Base-by-base conservation (phyloP, 1,140 invertebrate species). In the Frieseomelitta varia region DNA sequence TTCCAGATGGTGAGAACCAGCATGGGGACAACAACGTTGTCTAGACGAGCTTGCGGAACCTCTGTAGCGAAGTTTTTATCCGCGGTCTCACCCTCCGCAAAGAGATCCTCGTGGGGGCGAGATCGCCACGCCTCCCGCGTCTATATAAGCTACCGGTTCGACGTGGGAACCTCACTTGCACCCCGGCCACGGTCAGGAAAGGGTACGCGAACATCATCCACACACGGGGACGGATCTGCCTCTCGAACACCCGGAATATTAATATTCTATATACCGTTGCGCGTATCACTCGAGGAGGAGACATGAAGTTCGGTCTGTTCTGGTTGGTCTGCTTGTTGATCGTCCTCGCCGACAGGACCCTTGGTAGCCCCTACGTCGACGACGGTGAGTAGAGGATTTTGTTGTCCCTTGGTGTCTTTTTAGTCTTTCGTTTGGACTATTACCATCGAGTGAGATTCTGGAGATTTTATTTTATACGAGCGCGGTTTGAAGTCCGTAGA, bases 71-170 rank as follows among this genome's bases (percentile, higher is more conserved):
- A 68, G 86, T 77, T 79, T n/a, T 67, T 84, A 87, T 84, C 87
- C 81, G 56, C 53, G 79, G 75, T 69, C 30, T 82, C 80, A 80
- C 80, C 71, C 79, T 87, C 69, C 79, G 47, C 76, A 76, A 85
- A 65, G 65, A 80, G 79, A 84, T 89, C 74, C 77, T 88, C 85
- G 86, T 88, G 88, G 87, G 85, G 84, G 89, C 79, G 79, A 86
- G 79, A 39, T 88, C 80, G 90, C 92, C 91, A 92, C 92, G 92
- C 92, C 92, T 91, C 89, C 90, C 78, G 82, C 84, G 85, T 92
- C 92, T 93, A 93, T 93, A 93, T 92, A 93, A 93, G 88, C 86
- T 81, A 86, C 71, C 81, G 74, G 76, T 75, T 81, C 83, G 81
- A 84, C 51, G 73, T 81, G 81, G 30, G 88, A 83, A 82, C 85